These are phyloP conservation scores for Plusia festucae DNA, from an alignment of 2,888 invertebrate genomes.

Conservation along the genomic window DNA sequence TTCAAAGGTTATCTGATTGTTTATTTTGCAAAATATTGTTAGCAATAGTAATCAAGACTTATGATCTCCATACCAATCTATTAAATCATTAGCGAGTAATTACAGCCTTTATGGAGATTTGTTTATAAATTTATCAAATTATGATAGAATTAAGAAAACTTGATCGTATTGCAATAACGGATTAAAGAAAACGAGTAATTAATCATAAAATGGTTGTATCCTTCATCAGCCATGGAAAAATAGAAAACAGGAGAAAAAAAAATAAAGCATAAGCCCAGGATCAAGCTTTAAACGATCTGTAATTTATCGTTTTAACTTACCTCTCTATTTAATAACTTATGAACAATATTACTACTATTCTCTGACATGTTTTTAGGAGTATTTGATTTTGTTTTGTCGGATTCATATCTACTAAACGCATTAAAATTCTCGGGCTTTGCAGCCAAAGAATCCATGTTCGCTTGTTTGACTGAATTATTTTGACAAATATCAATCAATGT, in stretches of 20 bases:
- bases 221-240: constrained; percentile 35
- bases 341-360: constrained; percentile 78
- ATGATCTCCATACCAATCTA: constrained; percentile 15
- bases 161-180: constrained; percentile 4
- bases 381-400: constrained; percentile 69
- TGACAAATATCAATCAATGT: constrained; percentile 68
- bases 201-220: constrained; percentile 10
- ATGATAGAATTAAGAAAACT: constrained; percentile 13
- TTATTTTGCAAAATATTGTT: background rate
- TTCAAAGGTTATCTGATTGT: background rate
- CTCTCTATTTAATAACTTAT: constrained; percentile 90
- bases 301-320: constrained; percentile 76
- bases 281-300: constrained; percentile 58
- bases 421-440: constrained; percentile 76
- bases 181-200: constrained; percentile 18
- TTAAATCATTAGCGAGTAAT: constrained; percentile 22
- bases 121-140: constrained; percentile 8
- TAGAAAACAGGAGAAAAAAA: constrained; percentile 47
- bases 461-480: constrained; percentile 85
- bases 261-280: constrained; percentile 60
- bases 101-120: constrained; percentile 25
- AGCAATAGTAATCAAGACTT: background rate
- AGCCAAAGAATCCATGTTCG: constrained; percentile 85
- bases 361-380: constrained; percentile 68
- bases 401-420: constrained; percentile 72